Evolutionary conservation across 2,113 vertebrate genomes (phyloP), one percentile per base, ranked within the genome.

Genomic region (Oncorhynchus masou): DNA sequence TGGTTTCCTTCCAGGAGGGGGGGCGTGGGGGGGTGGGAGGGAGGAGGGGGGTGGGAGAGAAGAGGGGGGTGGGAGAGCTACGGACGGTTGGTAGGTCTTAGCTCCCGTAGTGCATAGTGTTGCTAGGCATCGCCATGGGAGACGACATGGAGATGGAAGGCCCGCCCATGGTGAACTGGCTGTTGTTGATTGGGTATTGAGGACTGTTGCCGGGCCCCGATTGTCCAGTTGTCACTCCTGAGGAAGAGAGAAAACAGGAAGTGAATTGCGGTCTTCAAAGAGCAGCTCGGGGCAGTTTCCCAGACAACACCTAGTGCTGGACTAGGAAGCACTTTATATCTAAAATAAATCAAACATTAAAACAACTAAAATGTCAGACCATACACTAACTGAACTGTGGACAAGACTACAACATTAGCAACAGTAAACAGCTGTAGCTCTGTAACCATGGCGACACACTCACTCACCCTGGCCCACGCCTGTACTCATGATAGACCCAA

Each of bases 401-500:
- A 39, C 34, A 7, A 8, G 34, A 39, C 34, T 7, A 39, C 7
- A 7, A 39, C 7, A 39, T 39, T 39, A 39, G 49, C 49, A 51
- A 16, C 49, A 16, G 12, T 51, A 51, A 51, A 51, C 11, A 51
- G 49, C 15, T 51, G 15, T 51, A 60, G 4, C 11, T 3, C 19
- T 22, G 59, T n/a, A 6, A 60, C 59, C 5, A 22, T 19, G 54
- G 16, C 19, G 15, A 60, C 60, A 31, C 29, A 12, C n/a, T 48
- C 49, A 84, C 87, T 86, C 91, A 97, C 96, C 96, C 94, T 96
- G 96, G 84, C 97, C 95, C 84, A 97, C 95, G 78, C 96, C 96
- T 68, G 96, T 97, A 93, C 96, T 97, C 96, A 97, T 97, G 90
- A 97, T 97, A 87, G 96, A 97, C 89, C 96, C 96, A 95, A 96